phyloP scores from a whole-genome alignment of 2,888 invertebrate species.

The Cyclophora albipunctata region DNA sequence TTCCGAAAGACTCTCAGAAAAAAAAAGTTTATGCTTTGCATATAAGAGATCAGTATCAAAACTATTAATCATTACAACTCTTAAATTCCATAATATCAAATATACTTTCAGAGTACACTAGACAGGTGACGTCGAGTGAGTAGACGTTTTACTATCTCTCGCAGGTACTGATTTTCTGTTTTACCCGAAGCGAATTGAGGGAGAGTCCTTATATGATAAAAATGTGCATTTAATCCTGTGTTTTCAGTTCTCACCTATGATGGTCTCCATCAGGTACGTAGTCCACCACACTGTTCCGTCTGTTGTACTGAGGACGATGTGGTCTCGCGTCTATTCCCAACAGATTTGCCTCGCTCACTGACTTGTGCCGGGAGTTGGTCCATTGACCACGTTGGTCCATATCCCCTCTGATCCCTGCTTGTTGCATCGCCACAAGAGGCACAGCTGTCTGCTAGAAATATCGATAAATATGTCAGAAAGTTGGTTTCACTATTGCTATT shows the following conservation, averaged over 20 bases:
- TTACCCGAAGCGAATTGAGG: no score
- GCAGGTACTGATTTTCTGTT: no score
- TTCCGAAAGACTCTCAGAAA: no score
- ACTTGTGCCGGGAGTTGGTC: constrained; percentile 74
- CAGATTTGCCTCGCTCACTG: constrained; percentile 91
- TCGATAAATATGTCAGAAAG: not conserved
- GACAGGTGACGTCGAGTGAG: no score
- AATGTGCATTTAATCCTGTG: no score
- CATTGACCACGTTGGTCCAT: constrained; percentile 56
- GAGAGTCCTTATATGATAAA: no score
- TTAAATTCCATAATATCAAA: no score
- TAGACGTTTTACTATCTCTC: no score
- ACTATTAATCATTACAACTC: no score
- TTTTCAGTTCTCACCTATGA: constrained; percentile 53
- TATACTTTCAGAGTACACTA: no score
- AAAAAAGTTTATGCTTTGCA: no score
- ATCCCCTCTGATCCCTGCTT: constrained; percentile 78
- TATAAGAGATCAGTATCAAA: no score
- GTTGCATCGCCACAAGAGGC: constrained; percentile 81
- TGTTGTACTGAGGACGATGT: constrained; percentile 57
- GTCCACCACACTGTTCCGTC: constrained; percentile 77
- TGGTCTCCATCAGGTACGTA: constrained; percentile 73
- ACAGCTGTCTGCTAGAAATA: constrained; percentile 61
- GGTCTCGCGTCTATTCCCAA: constrained; percentile 76
- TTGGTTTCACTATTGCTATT: constrained; percentile 2